Evolutionary conservation across 1,140 invertebrate species (phyloP).

Genomic region (Andrena cerasifolii): DNA sequence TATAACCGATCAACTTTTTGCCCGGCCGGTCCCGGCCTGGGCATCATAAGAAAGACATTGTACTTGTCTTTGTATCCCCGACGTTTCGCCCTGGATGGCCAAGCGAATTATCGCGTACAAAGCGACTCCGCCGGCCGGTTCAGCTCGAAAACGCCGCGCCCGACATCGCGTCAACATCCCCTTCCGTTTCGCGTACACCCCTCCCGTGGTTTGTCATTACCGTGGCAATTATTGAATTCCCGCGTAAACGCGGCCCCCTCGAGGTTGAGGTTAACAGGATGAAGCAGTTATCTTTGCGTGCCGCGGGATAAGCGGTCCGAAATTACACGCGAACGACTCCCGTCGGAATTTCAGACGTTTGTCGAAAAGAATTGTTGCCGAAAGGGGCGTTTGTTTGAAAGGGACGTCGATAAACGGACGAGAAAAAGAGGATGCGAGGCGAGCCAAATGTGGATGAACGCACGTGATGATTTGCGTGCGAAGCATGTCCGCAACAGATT

Average conservation of each 20-base stretch:
- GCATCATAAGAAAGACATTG: slow-evolving; percentile 53
- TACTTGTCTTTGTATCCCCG: slow-evolving; percentile 14
- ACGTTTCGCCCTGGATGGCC: slow-evolving; percentile 9
- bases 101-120: slow-evolving; percentile 16
- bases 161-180: neutral
- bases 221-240: slow-evolving; percentile 50
- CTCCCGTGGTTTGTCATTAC: slow-evolving; percentile 25
- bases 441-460: too few species aligned
- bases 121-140: neutral
- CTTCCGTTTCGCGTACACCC: neutral
- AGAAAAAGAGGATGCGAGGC: slow-evolving; percentile 26
- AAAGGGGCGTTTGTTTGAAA: neutral
- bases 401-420: slow-evolving; percentile 10
- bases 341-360: slow-evolving; percentile 23
- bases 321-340: slow-evolving; percentile 19
- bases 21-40: neutral
- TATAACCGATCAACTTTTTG: slow-evolving; percentile 50
- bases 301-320: slow-evolving; percentile 23
- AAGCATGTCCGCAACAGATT: too few species aligned
- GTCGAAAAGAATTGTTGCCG: slow-evolving; percentile 16
- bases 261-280: slow-evolving; percentile 63
- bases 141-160: neutral
- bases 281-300: slow-evolving; percentile 72
- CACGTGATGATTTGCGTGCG: too few species aligned
- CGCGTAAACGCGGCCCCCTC: slow-evolving; percentile 21